A percentile compares a stretch with the other conserved stretches of the same genome.
phyloP scores from a whole-genome alignment of 2,888 invertebrate species.

The Parapristionchus giblindavisi region DNA sequence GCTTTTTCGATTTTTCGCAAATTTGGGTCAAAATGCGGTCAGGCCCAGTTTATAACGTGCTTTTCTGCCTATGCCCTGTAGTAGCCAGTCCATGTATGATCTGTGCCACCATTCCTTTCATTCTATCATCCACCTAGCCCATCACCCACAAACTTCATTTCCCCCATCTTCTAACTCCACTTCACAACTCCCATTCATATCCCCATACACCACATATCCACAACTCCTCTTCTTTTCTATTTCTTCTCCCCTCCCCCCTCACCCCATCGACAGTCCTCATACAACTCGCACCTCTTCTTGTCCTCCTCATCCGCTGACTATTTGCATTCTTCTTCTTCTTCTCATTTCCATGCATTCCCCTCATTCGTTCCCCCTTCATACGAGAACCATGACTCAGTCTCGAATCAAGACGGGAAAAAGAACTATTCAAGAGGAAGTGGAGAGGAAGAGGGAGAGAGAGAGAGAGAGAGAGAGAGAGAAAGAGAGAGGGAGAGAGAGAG shows the following conservation, averaged over 20 bases:
- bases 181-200: too few species aligned
- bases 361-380: background rate
- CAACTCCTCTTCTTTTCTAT: background rate
- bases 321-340: background rate
- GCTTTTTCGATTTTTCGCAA: too few species aligned
- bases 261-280: too few species aligned
- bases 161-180: background rate
- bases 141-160: background rate
- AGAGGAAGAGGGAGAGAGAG: slow-evolving; percentile 5
- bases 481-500: background rate
- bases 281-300: too few species aligned
- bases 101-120: background rate
- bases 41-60: too few species aligned
- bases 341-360: background rate
- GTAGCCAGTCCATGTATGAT: too few species aligned
- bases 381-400: background rate
- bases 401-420: background rate
- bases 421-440: background rate
- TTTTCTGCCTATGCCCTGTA: too few species aligned
- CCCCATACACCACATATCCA: background rate
- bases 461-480: background rate
- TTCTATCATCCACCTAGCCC: background rate
- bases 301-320: too few species aligned
- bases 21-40: too few species aligned
- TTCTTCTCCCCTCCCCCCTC: background rate